A percentile compares a stretch with the other conserved stretches of the same genome.
These are phyloP conservation scores for Palloptera scutellata DNA, from an alignment of 2,888 invertebrate species.

Conservation along the genomic window DNA sequence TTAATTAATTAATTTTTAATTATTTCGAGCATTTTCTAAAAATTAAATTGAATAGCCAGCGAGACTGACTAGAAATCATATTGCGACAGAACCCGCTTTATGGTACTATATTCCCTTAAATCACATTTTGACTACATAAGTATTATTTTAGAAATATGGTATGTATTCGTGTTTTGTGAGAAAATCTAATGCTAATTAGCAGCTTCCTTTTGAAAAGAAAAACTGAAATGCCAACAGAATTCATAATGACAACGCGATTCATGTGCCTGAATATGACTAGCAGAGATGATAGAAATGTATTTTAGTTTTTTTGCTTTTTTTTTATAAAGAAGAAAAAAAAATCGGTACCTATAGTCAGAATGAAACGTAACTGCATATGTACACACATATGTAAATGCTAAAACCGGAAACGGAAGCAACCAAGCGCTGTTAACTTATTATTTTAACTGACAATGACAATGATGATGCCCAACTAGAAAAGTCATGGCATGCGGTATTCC, in stretches of 20 bases:
- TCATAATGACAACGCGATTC: conserved; percentile 48
- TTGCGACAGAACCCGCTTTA: no score
- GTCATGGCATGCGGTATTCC: not conserved
- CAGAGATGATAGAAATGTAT: no score
- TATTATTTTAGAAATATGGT: no score
- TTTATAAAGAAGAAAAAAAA: not conserved
- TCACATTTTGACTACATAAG: no score
- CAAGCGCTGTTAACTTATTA: conserved; percentile 22
- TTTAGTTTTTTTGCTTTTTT: no score
- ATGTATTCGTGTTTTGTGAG: no score
- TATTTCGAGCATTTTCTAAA: no score
- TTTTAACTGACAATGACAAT: conserved; percentile 30
- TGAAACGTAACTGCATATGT: not conserved
- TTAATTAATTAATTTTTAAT: no score
- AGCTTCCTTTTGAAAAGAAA: conserved; percentile 5
- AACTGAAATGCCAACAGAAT: conserved; percentile 54
- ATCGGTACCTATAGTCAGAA: not conserved
- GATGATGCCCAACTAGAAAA: not conserved
- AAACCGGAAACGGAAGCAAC: conserved; percentile 14
- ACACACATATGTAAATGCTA: not conserved
- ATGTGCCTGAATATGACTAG: no score
- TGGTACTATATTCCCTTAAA: no score
- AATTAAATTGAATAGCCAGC: no score
- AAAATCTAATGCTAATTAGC: conserved; percentile 22
- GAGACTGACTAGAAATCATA: no score